These are phyloP conservation scores for Malthinus flaveolus DNA, from an alignment of 2,888 invertebrate species.

Conservation along the genomic window DNA sequence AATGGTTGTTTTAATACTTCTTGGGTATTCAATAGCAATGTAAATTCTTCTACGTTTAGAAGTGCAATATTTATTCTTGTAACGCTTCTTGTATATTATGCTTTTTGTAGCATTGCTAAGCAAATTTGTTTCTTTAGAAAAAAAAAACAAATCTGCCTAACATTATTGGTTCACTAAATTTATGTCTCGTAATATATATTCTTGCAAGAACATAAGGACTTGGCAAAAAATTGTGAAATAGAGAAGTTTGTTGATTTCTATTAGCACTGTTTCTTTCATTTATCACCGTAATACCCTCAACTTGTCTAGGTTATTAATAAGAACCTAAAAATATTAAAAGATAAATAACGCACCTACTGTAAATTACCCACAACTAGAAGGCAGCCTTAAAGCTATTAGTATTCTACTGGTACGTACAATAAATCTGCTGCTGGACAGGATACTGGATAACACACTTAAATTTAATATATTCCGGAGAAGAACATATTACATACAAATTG, in stretches of 20 bases:
- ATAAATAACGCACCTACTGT: slow-evolving; percentile 13
- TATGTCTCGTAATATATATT: slow-evolving; percentile 26
- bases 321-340: slow-evolving; percentile 12
- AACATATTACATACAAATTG: slow-evolving; percentile 40
- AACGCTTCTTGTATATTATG: slow-evolving; percentile 5
- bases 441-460: slow-evolving; percentile 38
- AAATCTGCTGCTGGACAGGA: slow-evolving; percentile 35
- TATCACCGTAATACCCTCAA: background rate
- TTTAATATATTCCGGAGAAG: slow-evolving; percentile 35
- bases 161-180: slow-evolving; percentile 27
- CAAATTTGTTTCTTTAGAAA: slow-evolving; percentile 20
- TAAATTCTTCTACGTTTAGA: background rate
- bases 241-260: background rate
- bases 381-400: slow-evolving; percentile 29
- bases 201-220: slow-evolving; percentile 16
- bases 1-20: no score
- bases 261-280: background rate
- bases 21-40: no score
- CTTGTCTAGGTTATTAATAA: slow-evolving; percentile 5
- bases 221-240: slow-evolving; percentile 7
- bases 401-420: slow-evolving; percentile 31
- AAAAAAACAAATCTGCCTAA: slow-evolving; percentile 27
- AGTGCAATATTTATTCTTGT: slow-evolving; percentile 4
- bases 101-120: slow-evolving; percentile 20
- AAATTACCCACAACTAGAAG: slow-evolving; percentile 18